These are phyloP conservation scores for Mareca penelope DNA, from an alignment of 2,797 vertebrate genomes.

Conservation along the genomic window DNA sequence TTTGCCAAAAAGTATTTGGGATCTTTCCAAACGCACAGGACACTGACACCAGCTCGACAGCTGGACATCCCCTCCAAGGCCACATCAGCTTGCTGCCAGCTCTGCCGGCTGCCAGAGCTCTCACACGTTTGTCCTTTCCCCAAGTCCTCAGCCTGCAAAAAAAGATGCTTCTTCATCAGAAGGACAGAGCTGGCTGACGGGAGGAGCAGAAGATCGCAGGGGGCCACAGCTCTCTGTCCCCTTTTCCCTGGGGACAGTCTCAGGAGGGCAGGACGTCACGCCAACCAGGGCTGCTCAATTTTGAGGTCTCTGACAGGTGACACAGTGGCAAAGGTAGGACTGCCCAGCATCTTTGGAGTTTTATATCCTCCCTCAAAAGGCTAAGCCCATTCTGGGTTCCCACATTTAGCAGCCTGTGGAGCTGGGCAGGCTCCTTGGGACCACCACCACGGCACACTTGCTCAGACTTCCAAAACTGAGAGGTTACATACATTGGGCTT, in stretches of 20 bases:
- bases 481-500: not conserved
- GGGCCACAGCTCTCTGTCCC: not conserved
- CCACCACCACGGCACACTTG: not conserved
- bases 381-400: not conserved
- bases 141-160: not conserved
- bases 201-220: not conserved
- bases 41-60: not conserved
- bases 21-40: not conserved
- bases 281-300: not conserved
- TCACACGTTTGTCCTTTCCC: not conserved
- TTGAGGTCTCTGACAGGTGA: not conserved
- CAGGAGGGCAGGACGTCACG: not conserved
- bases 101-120: not conserved
- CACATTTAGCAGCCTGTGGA: not conserved
- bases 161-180: not conserved
- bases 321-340: not conserved
- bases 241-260: not conserved
- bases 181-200: not conserved
- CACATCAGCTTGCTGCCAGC: not conserved
- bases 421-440: not conserved
- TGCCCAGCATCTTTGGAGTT: not conserved
- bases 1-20: not conserved
- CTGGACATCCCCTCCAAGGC: not conserved
- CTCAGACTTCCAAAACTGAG: not conserved
- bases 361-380: not conserved